Conservation (phyloP, 2,113 vertebrate genomes). For the Nicator chloris region DNA sequence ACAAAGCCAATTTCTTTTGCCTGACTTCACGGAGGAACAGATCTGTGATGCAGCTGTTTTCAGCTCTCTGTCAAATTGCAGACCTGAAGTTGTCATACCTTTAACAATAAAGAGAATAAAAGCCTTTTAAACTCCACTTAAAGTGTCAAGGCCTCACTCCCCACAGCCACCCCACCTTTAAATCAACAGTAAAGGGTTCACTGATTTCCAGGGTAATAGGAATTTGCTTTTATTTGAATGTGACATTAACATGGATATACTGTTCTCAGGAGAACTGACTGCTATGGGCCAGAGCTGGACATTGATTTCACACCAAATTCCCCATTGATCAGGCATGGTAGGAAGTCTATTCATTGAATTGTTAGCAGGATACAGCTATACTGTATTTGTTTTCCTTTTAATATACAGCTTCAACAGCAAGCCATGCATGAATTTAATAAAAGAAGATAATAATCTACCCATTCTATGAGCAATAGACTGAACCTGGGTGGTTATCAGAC, state of each 20-base stretch:
- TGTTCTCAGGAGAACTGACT: slow-evolving; percentile 48
- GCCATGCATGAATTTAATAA: slow-evolving; percentile 64
- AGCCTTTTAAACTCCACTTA: slow-evolving; percentile 50
- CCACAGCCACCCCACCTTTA: slow-evolving; percentile 5
- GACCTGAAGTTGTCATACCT: neutral
- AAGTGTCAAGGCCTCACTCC: slow-evolving; percentile 10
- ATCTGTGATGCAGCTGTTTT: slow-evolving; percentile 1
- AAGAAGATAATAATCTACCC: slow-evolving; percentile 63
- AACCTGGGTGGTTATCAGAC: slow-evolving; percentile 39
- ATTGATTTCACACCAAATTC: slow-evolving; percentile 55
- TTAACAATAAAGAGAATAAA: slow-evolving; percentile 42
- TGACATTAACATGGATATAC: slow-evolving; percentile 61
- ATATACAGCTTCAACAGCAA: slow-evolving; percentile 50
- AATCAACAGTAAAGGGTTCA: slow-evolving; percentile 57
- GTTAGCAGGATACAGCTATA: slow-evolving; percentile 42
- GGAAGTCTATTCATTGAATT: slow-evolving; percentile 45
- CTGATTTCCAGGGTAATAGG: slow-evolving; percentile 33
- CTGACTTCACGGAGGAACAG: neutral
- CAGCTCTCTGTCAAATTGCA: slow-evolving; percentile 6
- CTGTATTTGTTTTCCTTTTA: slow-evolving; percentile 57
- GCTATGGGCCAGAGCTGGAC: slow-evolving; percentile 11
- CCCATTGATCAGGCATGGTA: slow-evolving; percentile 33
- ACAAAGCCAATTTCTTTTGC: slow-evolving; percentile 12
- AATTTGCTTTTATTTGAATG: slow-evolving; percentile 56
- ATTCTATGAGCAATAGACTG: slow-evolving; percentile 8